Evolutionary conservation across 2,113 vertebrate species (phyloP).

Genomic region (Ivindomyrus marchei): DNA sequence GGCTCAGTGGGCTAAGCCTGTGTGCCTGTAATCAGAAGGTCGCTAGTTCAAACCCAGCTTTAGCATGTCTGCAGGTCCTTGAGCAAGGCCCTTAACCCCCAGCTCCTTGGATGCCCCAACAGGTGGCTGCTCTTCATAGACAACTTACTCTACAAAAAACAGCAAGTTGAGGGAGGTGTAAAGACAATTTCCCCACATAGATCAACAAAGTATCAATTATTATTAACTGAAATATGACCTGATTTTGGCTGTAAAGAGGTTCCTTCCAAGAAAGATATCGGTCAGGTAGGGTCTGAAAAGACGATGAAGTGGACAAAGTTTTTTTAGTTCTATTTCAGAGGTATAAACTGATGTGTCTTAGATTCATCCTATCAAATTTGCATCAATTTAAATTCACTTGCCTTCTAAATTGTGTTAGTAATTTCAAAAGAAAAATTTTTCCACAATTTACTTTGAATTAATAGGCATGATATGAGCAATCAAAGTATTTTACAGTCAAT

Average conservation of each 20-base stretch:
- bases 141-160: too few species aligned
- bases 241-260: not conserved
- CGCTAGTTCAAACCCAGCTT: too few species aligned
- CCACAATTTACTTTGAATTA: not conserved
- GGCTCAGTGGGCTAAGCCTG: too few species aligned
- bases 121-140: too few species aligned
- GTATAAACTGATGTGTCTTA: not conserved
- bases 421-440: not conserved
- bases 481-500: not conserved
- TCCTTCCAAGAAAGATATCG: not conserved
- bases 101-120: too few species aligned
- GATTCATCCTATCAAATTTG: not conserved
- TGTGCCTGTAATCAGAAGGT: too few species aligned
- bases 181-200: too few species aligned
- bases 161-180: too few species aligned
- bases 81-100: too few species aligned
- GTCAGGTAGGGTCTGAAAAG: not conserved
- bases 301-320: not conserved
- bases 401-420: not conserved
- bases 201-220: too few species aligned
- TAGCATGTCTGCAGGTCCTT: too few species aligned
- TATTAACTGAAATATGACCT: not conserved
- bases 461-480: not conserved
- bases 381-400: not conserved
- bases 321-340: not conserved